Percentiles rank a stretch among this genome's conserved stretches.
Conservation (phyloP, 1,140 invertebrate genomes). For the Acromyrmex echinatior region DNA sequence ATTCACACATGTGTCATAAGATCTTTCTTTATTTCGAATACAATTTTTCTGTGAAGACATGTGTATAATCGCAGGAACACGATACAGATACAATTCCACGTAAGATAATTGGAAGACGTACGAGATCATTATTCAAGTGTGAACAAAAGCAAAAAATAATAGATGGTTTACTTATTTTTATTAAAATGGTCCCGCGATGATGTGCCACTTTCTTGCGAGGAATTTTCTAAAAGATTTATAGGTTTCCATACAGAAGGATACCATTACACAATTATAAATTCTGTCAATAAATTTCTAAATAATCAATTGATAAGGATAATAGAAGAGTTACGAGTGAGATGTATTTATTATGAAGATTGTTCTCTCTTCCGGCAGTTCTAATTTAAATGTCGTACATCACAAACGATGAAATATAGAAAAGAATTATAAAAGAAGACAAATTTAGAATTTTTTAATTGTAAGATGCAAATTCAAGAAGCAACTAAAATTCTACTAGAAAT, state of each 20-base stretch:
- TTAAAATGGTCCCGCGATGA: conserved; percentile 73
- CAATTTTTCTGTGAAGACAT: conserved; percentile 67
- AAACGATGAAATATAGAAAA: background rate
- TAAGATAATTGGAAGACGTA: conserved; percentile 78
- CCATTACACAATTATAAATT: conserved; percentile 4
- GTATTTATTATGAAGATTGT: background rate
- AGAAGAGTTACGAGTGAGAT: background rate
- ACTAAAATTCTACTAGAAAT: background rate
- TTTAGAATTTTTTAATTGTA: background rate
- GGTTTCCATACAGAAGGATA: background rate
- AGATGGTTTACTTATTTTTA: conserved; percentile 51
- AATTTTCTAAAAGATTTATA: conserved; percentile 28
- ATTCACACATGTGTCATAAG: conserved; percentile 48
- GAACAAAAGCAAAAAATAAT: conserved; percentile 63
- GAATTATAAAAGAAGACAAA: background rate
- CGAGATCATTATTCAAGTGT: conserved; percentile 74
- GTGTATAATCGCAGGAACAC: conserved; percentile 66
- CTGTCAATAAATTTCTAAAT: conserved; percentile 5
- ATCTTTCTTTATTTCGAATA: conserved; percentile 76
- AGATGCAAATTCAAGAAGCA: background rate
- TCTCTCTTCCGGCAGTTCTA: background rate
- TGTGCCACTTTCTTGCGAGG: conserved; percentile 53
- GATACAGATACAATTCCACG: conserved; percentile 63
- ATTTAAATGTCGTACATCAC: background rate
- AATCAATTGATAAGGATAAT: background rate